Base-by-base conservation (phyloP, 2,797 vertebrate genomes). In the Sebastes itinus region DNA sequence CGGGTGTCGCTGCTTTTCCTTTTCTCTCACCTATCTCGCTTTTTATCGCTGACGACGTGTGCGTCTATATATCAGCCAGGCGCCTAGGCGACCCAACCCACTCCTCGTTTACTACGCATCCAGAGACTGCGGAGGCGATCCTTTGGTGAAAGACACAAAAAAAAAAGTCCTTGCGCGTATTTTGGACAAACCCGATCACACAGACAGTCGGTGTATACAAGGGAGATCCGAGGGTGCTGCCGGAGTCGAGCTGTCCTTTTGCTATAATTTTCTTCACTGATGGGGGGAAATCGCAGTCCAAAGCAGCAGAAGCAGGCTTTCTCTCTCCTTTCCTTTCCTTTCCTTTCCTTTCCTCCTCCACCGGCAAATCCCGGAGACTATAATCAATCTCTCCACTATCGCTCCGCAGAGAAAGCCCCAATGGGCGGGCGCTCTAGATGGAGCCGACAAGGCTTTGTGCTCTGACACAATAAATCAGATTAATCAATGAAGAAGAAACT, bases 51-150 rank as follows among this genome's bases (percentile, higher is more conserved):
- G 85, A 87, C 88, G 86, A 91, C 75, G 87, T 83, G 85, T 66
- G 88, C 79, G 86, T 46, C 38, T 42, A 42, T 42, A 42, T 88
- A 72, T 70, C 38, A 42, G 78, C 81, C 89, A 88, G 84, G 83
- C 86, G 87, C 81, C 92, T 83, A 78, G 85, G 84, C 93, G 94
- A 94, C 94, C 94, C 95, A 94, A 86, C 95, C 94, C 94, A 93
- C 91, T 86, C 85, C 69, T 86, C 79, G 82, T 83, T 90, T 86
- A 90, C 88, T 90, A 91, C 91, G 91, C 90, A 94, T 91, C 92
- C 72, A 42, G 80, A 88, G 86, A 93, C 92, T 95, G 92, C 94
- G 88, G 93, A 91, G 92, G 82, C 65, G 79, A 86, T 81, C 20
- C 49, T 80, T 80, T 82, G 46, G 18, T 49, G 46, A 49, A 49